These are phyloP conservation scores for Drosophila rellima DNA, from an alignment of 2,888 invertebrate species.

Conservation along the genomic window DNA sequence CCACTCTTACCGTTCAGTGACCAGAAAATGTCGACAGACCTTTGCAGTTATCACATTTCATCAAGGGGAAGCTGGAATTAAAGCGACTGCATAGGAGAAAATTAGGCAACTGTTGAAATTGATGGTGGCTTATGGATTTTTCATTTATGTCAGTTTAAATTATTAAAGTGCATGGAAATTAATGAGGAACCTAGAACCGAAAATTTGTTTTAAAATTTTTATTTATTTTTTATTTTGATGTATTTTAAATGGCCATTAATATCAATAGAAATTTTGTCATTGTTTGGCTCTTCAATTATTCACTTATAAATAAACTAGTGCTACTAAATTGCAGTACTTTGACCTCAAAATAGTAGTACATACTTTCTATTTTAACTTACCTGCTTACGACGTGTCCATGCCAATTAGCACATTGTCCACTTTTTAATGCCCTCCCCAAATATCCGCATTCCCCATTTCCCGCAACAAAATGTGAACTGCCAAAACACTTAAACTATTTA, in stretches of 20 bases:
- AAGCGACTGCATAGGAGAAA: not conserved
- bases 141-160: not conserved
- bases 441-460: not conserved
- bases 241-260: too few species aligned
- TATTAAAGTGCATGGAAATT: too few species aligned
- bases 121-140: not conserved
- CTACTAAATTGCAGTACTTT: constrained; percentile 17
- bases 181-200: too few species aligned
- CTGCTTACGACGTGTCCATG: constrained; percentile 66
- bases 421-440: constrained; percentile 45
- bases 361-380: constrained; percentile 2
- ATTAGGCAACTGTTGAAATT: not conserved
- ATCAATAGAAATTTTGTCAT: not conserved
- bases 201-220: too few species aligned
- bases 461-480: constrained; percentile 45
- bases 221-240: too few species aligned
- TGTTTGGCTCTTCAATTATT: not conserved
- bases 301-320: not conserved
- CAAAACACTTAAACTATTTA: constrained; percentile 72
- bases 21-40: constrained; percentile 17
- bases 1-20: constrained; percentile 9
- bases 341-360: constrained; percentile 7
- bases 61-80: not conserved
- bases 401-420: constrained; percentile 80
- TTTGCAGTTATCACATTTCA: constrained; percentile 18